These are phyloP conservation scores for Brachionus koreanus DNA, from an alignment of 1,140 invertebrate species.

Conservation along the genomic window DNA sequence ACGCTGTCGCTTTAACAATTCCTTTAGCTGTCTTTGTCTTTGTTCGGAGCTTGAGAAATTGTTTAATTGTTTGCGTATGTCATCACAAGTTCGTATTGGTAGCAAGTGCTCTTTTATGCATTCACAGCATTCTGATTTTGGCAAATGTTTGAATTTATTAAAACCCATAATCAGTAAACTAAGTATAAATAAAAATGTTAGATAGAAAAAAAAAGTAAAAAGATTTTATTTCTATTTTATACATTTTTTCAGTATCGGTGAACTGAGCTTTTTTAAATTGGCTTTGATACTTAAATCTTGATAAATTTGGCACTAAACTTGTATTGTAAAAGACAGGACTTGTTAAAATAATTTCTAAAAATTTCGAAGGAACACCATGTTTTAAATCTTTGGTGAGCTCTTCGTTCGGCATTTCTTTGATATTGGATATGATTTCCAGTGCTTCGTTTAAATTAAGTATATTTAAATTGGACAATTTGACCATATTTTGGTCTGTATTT, in stretches of 20 bases:
- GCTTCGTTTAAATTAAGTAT: slow-evolving; percentile 20
- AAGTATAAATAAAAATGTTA: background rate
- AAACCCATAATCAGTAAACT: slow-evolving; percentile 37
- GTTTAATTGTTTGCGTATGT: slow-evolving; percentile 30
- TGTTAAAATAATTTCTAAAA: slow-evolving; percentile 23
- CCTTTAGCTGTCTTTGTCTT: slow-evolving; percentile 16
- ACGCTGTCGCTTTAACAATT: background rate
- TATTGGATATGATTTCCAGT: background rate
- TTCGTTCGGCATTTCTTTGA: background rate
- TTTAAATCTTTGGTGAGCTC: background rate
- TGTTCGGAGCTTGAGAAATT: slow-evolving; percentile 41
- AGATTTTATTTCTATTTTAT: no score
- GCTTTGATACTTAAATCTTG: background rate
- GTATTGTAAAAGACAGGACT: slow-evolving; percentile 41
- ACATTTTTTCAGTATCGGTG: slow-evolving; percentile 40
- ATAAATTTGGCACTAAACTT: slow-evolving; percentile 22
- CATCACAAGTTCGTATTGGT: background rate
- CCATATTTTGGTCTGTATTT: background rate
- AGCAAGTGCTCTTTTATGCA: slow-evolving; percentile 34
- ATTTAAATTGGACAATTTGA: background rate
- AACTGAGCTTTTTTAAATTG: slow-evolving; percentile 36
- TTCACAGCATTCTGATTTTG: slow-evolving; percentile 38
- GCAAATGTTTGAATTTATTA: slow-evolving; percentile 42
- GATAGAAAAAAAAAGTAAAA: background rate
- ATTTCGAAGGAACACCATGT: slow-evolving; percentile 31